Base-by-base conservation (phyloP, 2,797 vertebrate species). In the Selene dorsalis region DNA sequence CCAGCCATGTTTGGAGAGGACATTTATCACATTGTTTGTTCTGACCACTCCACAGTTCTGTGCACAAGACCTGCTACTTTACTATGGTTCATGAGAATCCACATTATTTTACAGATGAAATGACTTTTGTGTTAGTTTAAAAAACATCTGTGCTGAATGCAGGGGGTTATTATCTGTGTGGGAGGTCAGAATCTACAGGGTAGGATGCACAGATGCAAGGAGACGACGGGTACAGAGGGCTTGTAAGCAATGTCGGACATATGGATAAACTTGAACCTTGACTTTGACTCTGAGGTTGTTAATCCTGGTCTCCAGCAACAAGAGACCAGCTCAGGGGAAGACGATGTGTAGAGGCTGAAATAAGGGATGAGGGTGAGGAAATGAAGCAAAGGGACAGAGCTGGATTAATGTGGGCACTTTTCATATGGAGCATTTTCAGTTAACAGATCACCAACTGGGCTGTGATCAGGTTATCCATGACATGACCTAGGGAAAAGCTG, bases 161-260 rank as follows among this genome's bases (percentile, higher is more conserved):
- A 43, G 41, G 20, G 57, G 74, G 68, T 61, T 53, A 61, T 7
- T 82, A 70, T 18, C 13, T 67, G 63, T 56, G 52, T 48, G 2
- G 24, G 52, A 77, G 66, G 72, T 84, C 69, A 76, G 2, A 35
- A 20, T 47, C 48, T 55, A 48, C 41, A 55, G 66, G 58, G 72
- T 16, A 38, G 47, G 60, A 69, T 55, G 43, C n/a, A 32, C 14
- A 61, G 26, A 63, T n/a, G n/a, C n/a, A n/a, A n/a, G 17, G 20
- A 73, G 59, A 52, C 67, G 28, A 50, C 6, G 8, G 12, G 28
- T 55, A 24, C 18, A 39, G 35, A 69, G 67, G 58, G 20, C n/a
- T 17, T 47, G 39, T 18, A 4, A 26, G 52, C 30, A 41, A 17
- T 20, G 56, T 16, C 10, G 52, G 43, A 30, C 53, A 20, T 26